Percentiles rank a stretch among this genome's conserved stretches.
Evolutionary conservation across 2,888 invertebrate genomes (phyloP).

Genomic region (Cinara cedri): DNA sequence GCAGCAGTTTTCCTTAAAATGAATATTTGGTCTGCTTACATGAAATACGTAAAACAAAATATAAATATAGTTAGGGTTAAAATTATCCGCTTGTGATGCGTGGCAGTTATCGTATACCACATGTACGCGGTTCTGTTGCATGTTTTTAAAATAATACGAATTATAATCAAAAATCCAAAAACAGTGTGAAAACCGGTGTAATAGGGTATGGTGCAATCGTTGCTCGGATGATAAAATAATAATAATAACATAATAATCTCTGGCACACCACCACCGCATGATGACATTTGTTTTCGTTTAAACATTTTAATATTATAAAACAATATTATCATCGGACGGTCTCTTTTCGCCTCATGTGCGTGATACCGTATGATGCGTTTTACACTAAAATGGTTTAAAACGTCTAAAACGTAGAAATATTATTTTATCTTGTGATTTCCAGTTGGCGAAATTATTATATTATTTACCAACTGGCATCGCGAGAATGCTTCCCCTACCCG

Average conservation of each 20-base stretch:
- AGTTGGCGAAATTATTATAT: slow-evolving; percentile 32
- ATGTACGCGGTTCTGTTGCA: too few relatives aligned
- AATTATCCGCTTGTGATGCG: too few relatives aligned
- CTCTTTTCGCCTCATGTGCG: background rate
- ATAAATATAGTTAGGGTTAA: too few relatives aligned
- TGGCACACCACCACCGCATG: background rate
- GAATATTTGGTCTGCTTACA: too few relatives aligned
- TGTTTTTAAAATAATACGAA: too few relatives aligned
- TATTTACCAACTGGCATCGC: background rate
- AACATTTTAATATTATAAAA: background rate
- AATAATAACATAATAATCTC: slow-evolving; percentile 10
- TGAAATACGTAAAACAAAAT: too few relatives aligned
- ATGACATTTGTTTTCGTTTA: slow-evolving; percentile 19
- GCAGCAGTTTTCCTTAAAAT: too few relatives aligned
- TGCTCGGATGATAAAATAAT: background rate
- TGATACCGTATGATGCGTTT: background rate
- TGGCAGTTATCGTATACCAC: too few relatives aligned
- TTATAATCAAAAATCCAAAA: too few relatives aligned
- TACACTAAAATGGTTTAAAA: slow-evolving; percentile 7
- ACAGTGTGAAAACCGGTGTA: background rate
- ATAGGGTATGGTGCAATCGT: too few relatives aligned
- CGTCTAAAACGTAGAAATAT: slow-evolving; percentile 20
- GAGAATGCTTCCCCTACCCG: too few relatives aligned
- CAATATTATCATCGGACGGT: too few relatives aligned
- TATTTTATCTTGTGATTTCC: slow-evolving; percentile 42